These are phyloP conservation scores for Propithecus deckenii DNA, from an alignment of 2,797 vertebrate genomes.

Conservation along the genomic window DNA sequence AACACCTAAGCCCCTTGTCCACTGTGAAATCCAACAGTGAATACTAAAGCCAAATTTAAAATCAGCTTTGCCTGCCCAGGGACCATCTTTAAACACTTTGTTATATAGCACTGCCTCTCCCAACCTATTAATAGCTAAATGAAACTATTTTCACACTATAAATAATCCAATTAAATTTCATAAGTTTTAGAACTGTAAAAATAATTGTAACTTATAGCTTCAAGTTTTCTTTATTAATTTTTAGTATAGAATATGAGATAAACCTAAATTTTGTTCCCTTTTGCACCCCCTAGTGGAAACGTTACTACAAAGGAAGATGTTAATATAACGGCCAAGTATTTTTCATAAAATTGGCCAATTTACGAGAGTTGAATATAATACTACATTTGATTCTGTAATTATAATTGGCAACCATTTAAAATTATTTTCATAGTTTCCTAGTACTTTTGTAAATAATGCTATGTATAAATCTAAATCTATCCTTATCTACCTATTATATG, in stretches of 20 bases:
- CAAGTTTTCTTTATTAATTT: neutral
- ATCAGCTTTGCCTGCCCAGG: accelerated
- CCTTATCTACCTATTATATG: neutral
- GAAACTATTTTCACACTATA: neutral
- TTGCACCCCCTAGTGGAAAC: neutral
- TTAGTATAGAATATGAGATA: neutral
- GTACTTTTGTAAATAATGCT: neutral
- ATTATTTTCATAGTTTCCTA: neutral
- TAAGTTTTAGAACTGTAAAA: neutral
- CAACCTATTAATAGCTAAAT: neutral
- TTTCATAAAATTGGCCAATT: neutral
- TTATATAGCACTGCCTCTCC: neutral
- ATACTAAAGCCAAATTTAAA: neutral
- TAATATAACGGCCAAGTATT: neutral
- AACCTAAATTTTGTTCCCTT: neutral
- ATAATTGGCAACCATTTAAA: neutral
- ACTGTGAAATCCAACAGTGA: neutral
- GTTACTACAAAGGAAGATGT: neutral
- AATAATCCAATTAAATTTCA: neutral
- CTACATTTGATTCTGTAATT: neutral
- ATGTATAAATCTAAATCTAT: neutral
- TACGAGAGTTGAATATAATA: neutral
- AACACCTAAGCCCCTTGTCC: neutral
- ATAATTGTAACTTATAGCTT: neutral
- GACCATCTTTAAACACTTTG: neutral